phyloP scores from a whole-genome alignment of 30 jellyfish, hydroid and myxozoan genomes.

The Hydractinia symbiolongicarpus region DNA sequence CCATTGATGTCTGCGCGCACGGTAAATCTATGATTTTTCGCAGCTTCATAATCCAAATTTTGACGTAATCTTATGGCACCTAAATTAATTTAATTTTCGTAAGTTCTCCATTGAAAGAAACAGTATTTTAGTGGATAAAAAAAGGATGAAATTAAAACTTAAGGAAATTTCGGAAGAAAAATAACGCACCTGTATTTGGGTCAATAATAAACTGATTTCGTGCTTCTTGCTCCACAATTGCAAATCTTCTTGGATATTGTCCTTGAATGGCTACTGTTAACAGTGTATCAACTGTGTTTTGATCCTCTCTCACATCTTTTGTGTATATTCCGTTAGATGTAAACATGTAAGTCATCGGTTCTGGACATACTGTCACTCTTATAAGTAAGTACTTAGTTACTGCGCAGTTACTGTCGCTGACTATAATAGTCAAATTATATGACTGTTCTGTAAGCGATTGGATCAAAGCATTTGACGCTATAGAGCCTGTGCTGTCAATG shows the following conservation, averaged over 20 bases:
- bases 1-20: conserved; percentile 52
- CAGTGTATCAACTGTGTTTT: conserved; percentile 29
- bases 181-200: conserved; percentile 46
- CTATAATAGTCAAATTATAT: conserved; percentile 47
- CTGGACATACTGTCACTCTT: conserved; percentile 8
- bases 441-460: conserved; percentile 28
- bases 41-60: conserved; percentile 54
- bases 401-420: conserved; percentile 43
- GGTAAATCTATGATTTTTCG: conserved; percentile 43
- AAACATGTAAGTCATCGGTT: conserved; percentile 37
- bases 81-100: neutral
- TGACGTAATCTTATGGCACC: conserved; percentile 9
- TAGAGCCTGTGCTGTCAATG: conserved; percentile 63
- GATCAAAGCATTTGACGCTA: conserved; percentile 25
- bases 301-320: conserved; percentile 46
- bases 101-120: neutral
- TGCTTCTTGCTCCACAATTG: conserved; percentile 56
- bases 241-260: conserved; percentile 29
- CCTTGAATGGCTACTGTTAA: conserved; percentile 46
- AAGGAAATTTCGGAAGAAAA: no score
- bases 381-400: neutral
- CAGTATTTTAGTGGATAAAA: no score
- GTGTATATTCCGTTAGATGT: conserved; percentile 37
- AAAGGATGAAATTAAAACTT: no score
- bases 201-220: conserved; percentile 42